Percentiles rank a stretch among this genome's conserved stretches.
These are phyloP conservation scores for Scaptomyza hsui DNA, from an alignment of 1,140 invertebrate genomes.

Conservation along the genomic window DNA sequence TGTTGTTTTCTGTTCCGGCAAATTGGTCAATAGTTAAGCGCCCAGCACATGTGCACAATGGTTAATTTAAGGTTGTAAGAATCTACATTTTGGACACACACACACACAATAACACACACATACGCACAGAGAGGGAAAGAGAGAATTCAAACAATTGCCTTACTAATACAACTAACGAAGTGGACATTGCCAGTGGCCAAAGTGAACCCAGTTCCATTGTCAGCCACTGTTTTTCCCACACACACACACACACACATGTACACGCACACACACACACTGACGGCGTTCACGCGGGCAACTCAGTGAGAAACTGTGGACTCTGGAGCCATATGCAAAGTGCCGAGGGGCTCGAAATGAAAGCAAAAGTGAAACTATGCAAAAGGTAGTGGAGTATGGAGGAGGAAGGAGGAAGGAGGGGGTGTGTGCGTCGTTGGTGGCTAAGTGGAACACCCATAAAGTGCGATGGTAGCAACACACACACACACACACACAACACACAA, in stretches of 20 bases:
- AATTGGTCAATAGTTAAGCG: no score
- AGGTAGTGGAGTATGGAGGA: neutral
- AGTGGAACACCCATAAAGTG: constrained; percentile 49
- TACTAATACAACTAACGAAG: constrained; percentile 79
- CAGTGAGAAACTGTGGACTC: constrained; percentile 5
- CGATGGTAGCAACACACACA: constrained; percentile 12
- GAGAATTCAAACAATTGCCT: constrained; percentile 33
- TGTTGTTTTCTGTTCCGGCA: no score
- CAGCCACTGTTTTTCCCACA: no score
- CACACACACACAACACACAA: neutral
- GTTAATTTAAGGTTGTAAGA: neutral
- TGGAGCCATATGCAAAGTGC: constrained; percentile 56
- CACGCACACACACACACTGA: neutral
- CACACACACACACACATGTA: no score
- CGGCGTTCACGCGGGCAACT: constrained; percentile 22
- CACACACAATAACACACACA: neutral
- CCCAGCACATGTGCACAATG: neutral
- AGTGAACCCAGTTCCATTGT: neutral
- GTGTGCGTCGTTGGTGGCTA: constrained; percentile 15
- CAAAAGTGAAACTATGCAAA: constrained; percentile 75
- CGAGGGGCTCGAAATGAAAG: constrained; percentile 54
- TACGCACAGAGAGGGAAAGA: neutral
- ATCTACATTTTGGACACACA: neutral
- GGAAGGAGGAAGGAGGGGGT: neutral
- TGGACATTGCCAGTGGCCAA: constrained; percentile 52